Base-by-base conservation (phyloP, 2,113 vertebrate genomes). In the Phaethornis superciliosus region DNA sequence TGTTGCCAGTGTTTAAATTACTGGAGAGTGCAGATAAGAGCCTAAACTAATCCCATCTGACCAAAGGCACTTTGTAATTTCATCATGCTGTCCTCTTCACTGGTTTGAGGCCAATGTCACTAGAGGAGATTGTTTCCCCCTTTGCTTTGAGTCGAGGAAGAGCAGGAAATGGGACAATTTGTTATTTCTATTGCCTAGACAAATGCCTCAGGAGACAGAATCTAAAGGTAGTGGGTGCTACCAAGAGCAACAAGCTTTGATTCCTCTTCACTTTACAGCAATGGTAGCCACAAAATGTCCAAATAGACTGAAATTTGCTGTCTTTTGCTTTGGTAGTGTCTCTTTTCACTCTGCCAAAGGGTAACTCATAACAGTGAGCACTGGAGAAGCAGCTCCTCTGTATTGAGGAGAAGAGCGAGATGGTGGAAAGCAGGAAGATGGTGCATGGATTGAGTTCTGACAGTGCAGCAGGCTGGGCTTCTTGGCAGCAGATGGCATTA, bases 401-500 rank as follows among this genome's bases (percentile, higher is more conserved):
- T 76, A 30, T 80, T 85, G 75, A 81, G 68, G 46, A 56, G 59
- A 89, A 59, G 56, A 89, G 63, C 54, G 59, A 90, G 91, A 76
- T 76, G 94, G 54, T 81, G 85, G 65, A 62, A 83, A 92, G 90
- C 85, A 82, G 94, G 58, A 91, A 88, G 85, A 68, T 7, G 54
- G 58, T 60, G 58, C 23, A 52, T 83, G 85, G 69, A 91, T 63
- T 87, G 86, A 70, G 76, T 51, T 40, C 76, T 81, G 77, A 92
- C 90, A 97, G 90, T 0, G 4, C 15, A 44, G 67, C 85, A 96
- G 92, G 71, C 88, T 89, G 86, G 77, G 42, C 81, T 96, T 81
- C 81, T 59, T 88, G 71, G 77, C 47, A 21, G 71, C 65, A 68
- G 80, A 87, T 84, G 94, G 90, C 91, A 88, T 93, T 90, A 93